Conservation (phyloP, 2,797 vertebrate species). For the Mus spretus region DNA sequence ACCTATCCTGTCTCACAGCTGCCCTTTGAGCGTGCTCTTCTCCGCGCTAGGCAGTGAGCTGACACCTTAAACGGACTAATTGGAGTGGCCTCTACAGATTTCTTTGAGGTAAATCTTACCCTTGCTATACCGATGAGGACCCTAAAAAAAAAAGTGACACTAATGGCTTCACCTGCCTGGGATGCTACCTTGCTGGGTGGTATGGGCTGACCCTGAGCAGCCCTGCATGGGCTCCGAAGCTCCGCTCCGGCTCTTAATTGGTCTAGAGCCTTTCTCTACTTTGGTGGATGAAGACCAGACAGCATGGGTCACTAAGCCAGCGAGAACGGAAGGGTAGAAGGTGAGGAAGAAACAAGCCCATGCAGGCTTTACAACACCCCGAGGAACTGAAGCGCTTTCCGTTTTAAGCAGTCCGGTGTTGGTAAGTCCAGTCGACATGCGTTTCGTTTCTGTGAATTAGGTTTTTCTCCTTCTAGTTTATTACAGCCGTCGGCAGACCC, state of each 20-base stretch:
- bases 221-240: not conserved
- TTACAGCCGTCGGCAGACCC: not conserved
- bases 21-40: not conserved
- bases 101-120: not conserved
- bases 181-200: not conserved
- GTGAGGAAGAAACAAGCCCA: not conserved
- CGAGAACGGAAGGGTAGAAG: not conserved
- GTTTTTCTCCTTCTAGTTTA: not conserved
- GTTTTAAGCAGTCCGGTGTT: not conserved
- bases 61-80: not conserved
- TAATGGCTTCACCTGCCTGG: not conserved
- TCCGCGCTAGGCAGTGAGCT: not conserved
- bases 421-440: not conserved
- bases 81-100: not conserved
- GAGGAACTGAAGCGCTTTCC: not conserved
- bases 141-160: not conserved
- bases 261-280: not conserved
- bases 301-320: not conserved
- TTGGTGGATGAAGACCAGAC: not conserved
- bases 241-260: not conserved
- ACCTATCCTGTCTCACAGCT: not conserved
- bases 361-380: not conserved
- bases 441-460: slow-evolving; percentile 2
- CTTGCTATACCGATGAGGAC: not conserved
- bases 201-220: not conserved